Evolutionary conservation across 2,797 vertebrate genomes (phyloP).

Genomic region (Protosalanx chinensis): DNA sequence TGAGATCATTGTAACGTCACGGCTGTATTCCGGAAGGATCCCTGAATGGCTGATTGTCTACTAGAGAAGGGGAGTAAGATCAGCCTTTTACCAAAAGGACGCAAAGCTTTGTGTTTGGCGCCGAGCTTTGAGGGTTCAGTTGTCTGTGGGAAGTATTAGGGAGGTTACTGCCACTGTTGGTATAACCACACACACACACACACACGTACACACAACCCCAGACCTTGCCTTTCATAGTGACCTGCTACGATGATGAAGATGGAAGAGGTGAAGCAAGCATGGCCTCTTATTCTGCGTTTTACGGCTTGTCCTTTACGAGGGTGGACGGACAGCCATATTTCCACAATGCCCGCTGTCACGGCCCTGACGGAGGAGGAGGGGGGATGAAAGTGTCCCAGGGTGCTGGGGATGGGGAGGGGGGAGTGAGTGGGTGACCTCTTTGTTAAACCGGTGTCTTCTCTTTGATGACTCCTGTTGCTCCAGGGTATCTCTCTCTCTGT

Average conservation of each 20-base stretch:
- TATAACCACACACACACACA: neutral
- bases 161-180: slow-evolving; percentile 1
- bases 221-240: no score
- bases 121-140: neutral
- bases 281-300: neutral
- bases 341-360: slow-evolving; percentile 1
- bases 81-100: neutral
- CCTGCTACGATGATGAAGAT: neutral
- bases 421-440: neutral
- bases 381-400: neutral
- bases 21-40: slow-evolving; percentile 1
- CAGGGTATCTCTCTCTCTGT: slow-evolving; percentile 24
- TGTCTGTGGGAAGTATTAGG: neutral
- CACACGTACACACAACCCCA: neutral
- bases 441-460: slow-evolving; percentile 5
- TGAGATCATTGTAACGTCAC: slow-evolving; percentile 6
- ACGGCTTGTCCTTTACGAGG: neutral
- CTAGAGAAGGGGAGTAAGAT: neutral
- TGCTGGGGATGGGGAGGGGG: neutral
- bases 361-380: neutral
- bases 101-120: neutral
- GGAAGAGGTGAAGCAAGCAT: neutral
- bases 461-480: slow-evolving; percentile 24
- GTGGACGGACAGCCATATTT: neutral
- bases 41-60: slow-evolving; percentile 11